Conservation (phyloP, 2,888 invertebrate genomes). For the Poecilus cupreus region DNA sequence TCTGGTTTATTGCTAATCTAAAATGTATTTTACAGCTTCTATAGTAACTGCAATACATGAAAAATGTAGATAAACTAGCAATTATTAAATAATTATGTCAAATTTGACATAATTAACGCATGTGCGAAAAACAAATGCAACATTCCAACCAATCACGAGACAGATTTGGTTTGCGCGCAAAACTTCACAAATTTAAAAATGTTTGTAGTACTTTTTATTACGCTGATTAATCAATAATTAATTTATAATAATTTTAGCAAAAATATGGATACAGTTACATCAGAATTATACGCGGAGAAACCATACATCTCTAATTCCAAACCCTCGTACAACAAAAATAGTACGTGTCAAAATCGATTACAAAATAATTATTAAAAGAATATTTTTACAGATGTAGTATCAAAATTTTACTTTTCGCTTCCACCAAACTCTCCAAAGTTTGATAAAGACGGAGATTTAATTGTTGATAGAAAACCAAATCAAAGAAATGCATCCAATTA, state of each 20-base stretch:
- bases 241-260: not conserved
- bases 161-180: constrained; percentile 16
- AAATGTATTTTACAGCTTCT: not conserved
- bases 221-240: not conserved
- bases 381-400: constrained; percentile 79
- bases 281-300: constrained; percentile 84
- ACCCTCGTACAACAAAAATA: constrained; percentile 68
- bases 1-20: not conserved
- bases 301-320: constrained; percentile 75
- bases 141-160: constrained; percentile 41
- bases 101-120: not conserved
- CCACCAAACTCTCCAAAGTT: constrained; percentile 71
- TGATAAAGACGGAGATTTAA: constrained; percentile 84
- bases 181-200: not conserved
- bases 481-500: constrained; percentile 70
- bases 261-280: constrained; percentile 74
- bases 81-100: constrained; percentile 5
- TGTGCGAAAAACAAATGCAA: not conserved
- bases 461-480: constrained; percentile 73
- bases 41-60: not conserved
- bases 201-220: not conserved
- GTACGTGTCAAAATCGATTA: constrained; percentile 64
- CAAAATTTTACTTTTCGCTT: constrained; percentile 81
- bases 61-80: constrained; percentile 7
- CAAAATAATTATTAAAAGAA: not conserved